These are phyloP conservation scores for Cossypha polioptera DNA, from an alignment of 2,797 vertebrate genomes.

Conservation along the genomic window DNA sequence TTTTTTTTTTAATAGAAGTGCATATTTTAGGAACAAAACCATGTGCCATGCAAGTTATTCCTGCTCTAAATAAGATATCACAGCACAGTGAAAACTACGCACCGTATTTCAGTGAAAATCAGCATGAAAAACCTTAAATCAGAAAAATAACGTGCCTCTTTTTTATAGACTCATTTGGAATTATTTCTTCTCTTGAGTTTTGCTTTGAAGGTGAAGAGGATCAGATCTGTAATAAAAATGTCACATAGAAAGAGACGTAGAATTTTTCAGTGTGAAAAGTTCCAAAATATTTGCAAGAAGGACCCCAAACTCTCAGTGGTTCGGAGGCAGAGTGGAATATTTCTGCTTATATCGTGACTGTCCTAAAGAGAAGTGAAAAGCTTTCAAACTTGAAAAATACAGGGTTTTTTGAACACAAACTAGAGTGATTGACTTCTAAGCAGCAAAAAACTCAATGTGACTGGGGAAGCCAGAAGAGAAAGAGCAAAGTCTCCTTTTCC, in stretches of 20 bases:
- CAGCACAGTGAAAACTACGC: background rate
- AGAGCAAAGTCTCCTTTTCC: background rate
- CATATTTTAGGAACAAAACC: background rate
- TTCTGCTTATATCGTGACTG: background rate
- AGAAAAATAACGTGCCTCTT: background rate
- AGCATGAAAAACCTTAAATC: background rate
- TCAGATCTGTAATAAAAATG: background rate
- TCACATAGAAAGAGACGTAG: background rate
- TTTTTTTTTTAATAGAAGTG: background rate
- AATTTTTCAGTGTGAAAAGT: background rate
- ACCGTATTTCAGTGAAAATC: background rate
- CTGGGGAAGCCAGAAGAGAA: background rate
- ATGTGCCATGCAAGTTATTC: background rate
- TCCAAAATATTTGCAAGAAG: background rate
- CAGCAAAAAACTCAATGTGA: background rate
- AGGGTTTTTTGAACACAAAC: background rate
- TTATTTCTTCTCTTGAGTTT: background rate
- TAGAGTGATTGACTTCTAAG: background rate
- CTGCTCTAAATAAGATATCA: background rate
- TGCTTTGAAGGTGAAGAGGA: background rate
- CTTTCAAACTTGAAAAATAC: background rate
- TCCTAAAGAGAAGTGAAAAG: background rate
- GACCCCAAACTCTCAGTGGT: accelerated
- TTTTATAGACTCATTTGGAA: background rate
- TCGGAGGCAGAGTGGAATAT: background rate